Evolutionary conservation across 53 echinoderm and acorn worm genomes (phyloP).

Genomic region (Astropecten irregularis): DNA sequence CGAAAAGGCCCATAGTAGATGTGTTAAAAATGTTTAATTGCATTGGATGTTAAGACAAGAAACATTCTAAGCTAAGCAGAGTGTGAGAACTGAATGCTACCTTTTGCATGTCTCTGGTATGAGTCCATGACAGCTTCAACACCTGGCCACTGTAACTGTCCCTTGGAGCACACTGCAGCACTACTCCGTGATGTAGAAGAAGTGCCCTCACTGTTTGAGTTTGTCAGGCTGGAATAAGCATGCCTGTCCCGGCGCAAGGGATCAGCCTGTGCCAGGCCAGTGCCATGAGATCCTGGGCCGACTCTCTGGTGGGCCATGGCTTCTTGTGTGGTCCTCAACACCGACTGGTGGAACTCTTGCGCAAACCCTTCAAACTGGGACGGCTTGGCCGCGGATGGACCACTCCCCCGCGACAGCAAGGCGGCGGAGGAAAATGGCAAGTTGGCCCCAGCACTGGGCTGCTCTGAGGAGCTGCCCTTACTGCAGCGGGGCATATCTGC

Average conservation of each 20-base stretch:
- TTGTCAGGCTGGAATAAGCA: constrained; percentile 31
- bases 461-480: neutral
- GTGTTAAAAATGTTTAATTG: too few relatives aligned
- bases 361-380: constrained; percentile 79
- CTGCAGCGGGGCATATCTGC: constrained; percentile 7
- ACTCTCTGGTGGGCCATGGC: constrained; percentile 75
- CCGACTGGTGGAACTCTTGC: constrained; percentile 98
- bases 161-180: constrained; percentile 37
- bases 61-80: too few relatives aligned
- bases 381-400: neutral
- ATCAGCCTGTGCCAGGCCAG: neutral
- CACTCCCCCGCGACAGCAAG: constrained; percentile 28
- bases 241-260: constrained; percentile 27
- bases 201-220: constrained; percentile 43
- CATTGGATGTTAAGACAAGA: too few relatives aligned
- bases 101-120: constrained; percentile 86
- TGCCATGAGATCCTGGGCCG: constrained; percentile 41
- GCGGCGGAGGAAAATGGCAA: constrained; percentile 42
- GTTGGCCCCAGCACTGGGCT: neutral
- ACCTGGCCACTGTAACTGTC: constrained; percentile 79
- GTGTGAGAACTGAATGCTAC: too few relatives aligned
- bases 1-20: too few relatives aligned
- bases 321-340: constrained; percentile 89
- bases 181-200: neutral
- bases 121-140: constrained; percentile 91